A percentile compares a stretch with the other conserved stretches of the same genome.
Evolutionary conservation across 2,888 invertebrate genomes (phyloP).

Genomic region (Eilema caniola): DNA sequence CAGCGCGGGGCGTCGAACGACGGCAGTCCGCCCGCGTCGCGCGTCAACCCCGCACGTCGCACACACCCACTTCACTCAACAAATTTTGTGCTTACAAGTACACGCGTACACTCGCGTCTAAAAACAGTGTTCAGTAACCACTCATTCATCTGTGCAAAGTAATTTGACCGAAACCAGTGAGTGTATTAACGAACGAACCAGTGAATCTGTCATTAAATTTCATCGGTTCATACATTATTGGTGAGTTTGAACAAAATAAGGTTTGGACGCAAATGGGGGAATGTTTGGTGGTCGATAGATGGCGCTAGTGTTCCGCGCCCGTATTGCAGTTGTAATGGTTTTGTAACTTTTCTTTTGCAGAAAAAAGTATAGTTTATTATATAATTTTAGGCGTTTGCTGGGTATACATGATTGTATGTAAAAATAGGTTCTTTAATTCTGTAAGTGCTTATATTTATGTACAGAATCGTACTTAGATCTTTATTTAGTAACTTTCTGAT

Average conservation of each 20-base stretch:
- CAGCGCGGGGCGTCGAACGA: conserved; percentile 57
- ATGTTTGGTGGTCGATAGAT: conserved; percentile 65
- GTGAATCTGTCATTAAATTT: conserved; percentile 23
- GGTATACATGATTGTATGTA: not conserved
- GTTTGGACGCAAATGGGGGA: conserved; percentile 25
- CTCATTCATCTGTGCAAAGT: conserved; percentile 26
- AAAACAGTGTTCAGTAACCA: conserved; percentile 39
- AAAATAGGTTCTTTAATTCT: not conserved
- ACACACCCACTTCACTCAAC: conserved; percentile 31
- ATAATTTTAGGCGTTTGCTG: conserved; percentile 45
- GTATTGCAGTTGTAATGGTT: conserved; percentile 77
- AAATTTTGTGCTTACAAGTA: conserved; percentile 42
- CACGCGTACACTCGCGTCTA: conserved; percentile 47
- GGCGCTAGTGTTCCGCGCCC: conserved; percentile 72
- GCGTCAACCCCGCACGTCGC: conserved; percentile 58
- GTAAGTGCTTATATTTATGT: not conserved
- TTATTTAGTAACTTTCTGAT: not conserved
- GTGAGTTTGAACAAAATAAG: conserved; percentile 50
- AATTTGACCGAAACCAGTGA: conserved; percentile 33
- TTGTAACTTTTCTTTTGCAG: conserved; percentile 56
- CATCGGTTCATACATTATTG: conserved; percentile 38
- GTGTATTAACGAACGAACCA: conserved; percentile 33
- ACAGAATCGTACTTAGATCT: not conserved
- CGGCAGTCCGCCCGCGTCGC: conserved; percentile 70
- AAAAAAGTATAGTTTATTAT: conserved; percentile 57